Percentiles rank a stretch among this genome's conserved stretches.
These are phyloP conservation scores for Astropecten irregularis DNA, from an alignment of 53 echinoderm and acorn worm species.

Conservation along the genomic window DNA sequence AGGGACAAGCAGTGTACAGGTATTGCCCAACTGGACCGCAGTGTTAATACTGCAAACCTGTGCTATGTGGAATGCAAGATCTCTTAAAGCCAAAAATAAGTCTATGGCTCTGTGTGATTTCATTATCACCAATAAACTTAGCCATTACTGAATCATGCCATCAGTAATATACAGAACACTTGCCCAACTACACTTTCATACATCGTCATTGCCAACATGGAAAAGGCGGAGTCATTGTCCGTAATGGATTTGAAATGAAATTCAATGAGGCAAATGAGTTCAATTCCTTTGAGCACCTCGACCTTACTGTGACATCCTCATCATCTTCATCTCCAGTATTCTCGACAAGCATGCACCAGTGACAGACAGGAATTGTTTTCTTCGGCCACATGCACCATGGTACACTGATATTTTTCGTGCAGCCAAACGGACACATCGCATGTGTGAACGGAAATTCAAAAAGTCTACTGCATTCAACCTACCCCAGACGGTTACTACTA, in stretches of 20 bases:
- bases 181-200: constrained; percentile 18
- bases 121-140: constrained; percentile 6
- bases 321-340: constrained; percentile 20
- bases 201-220: constrained; percentile 19
- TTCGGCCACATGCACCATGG: constrained; percentile 3
- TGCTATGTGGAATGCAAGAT: constrained; percentile 60
- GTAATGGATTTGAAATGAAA: constrained; percentile 25
- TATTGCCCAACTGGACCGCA: too few species aligned
- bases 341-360: background rate
- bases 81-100: constrained; percentile 49
- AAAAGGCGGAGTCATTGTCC: constrained; percentile 23
- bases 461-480: too few species aligned
- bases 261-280: background rate
- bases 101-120: constrained; percentile 39
- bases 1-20: too few species aligned
- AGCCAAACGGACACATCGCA: background rate
- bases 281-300: constrained; percentile 11
- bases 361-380: background rate
- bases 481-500: too few species aligned
- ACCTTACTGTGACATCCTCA: constrained; percentile 27
- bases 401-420: background rate
- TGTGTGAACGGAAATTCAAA: background rate
- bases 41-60: background rate
- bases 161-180: constrained; percentile 1
- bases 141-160: too few species aligned